Evolutionary conservation across 2,797 vertebrate genomes (phyloP).

Genomic region (Psittacula derbiana): DNA sequence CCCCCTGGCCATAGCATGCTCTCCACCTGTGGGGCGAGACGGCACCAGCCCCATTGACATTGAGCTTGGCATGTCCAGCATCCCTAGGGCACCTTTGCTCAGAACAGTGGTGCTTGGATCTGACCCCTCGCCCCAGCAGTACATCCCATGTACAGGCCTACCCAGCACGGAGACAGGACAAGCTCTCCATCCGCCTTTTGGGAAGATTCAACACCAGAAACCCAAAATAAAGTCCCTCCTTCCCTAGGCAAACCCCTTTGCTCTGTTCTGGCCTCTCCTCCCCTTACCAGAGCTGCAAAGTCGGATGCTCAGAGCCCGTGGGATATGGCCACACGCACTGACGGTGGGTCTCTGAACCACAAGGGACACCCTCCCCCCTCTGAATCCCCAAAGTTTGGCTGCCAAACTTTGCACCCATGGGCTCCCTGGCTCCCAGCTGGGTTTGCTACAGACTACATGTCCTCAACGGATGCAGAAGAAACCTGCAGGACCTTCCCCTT

Average conservation of each 20-base stretch:
- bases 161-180: background rate
- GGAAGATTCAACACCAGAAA: background rate
- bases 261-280: background rate
- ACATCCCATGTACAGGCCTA: background rate
- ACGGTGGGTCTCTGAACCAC: background rate
- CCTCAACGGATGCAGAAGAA: background rate
- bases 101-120: accelerated
- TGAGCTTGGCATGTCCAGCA: accelerated
- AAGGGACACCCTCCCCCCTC: background rate
- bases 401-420: background rate
- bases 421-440: background rate
- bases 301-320: accelerated
- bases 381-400: accelerated
- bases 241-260: background rate
- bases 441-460: background rate
- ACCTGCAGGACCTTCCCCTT: background rate
- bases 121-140: accelerated
- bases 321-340: accelerated
- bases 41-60: background rate
- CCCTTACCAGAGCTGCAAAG: background rate
- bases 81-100: background rate
- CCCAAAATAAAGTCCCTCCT: background rate
- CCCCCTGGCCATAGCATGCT: constrained; percentile 90
- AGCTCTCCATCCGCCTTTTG: background rate
- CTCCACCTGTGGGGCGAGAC: constrained; percentile 76